Percentiles rank a stretch among this genome's conserved stretches.
phyloP scores from a whole-genome alignment of 1,140 invertebrate species.

The Drosophila azteca region DNA sequence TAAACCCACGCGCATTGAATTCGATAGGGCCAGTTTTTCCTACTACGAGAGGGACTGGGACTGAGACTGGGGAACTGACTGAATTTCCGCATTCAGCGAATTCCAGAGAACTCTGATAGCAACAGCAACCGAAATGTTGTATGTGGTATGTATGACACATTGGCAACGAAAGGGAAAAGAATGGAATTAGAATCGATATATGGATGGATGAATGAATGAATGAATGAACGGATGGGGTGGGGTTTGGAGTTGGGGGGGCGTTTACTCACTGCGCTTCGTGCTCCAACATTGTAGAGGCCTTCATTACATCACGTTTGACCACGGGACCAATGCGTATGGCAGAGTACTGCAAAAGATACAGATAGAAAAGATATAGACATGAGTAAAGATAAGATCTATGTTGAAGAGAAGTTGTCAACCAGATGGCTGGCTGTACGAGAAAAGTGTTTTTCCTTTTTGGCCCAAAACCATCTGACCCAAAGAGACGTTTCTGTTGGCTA shows the following conservation, averaged over 20 bases:
- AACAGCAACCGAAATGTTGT: neutral
- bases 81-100: slow-evolving; percentile 51
- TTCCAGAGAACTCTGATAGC: slow-evolving; percentile 36
- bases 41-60: slow-evolving; percentile 2
- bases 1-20: slow-evolving; percentile 40
- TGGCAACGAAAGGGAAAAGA: neutral
- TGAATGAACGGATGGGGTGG: neutral
- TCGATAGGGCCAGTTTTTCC: slow-evolving; percentile 33
- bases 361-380: neutral
- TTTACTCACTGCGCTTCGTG: slow-evolving; percentile 96
- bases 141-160: slow-evolving; percentile 26
- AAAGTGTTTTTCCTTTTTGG: neutral
- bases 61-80: too few species aligned
- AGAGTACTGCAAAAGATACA: slow-evolving; percentile 91
- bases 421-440: slow-evolving; percentile 12
- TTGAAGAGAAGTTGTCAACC: slow-evolving; percentile 26
- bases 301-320: slow-evolving; percentile 99
- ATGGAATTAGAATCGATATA: slow-evolving; percentile 14
- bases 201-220: slow-evolving; percentile 1
- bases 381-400: neutral
- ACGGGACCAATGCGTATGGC: slow-evolving; percentile 99
- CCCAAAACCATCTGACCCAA: slow-evolving; percentile 53
- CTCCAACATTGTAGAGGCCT: slow-evolving; percentile 99
- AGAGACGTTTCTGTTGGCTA: slow-evolving; percentile 41
- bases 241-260: neutral